Conservation (phyloP, 2,797 vertebrate species). For the Chloroceryle amazona region DNA sequence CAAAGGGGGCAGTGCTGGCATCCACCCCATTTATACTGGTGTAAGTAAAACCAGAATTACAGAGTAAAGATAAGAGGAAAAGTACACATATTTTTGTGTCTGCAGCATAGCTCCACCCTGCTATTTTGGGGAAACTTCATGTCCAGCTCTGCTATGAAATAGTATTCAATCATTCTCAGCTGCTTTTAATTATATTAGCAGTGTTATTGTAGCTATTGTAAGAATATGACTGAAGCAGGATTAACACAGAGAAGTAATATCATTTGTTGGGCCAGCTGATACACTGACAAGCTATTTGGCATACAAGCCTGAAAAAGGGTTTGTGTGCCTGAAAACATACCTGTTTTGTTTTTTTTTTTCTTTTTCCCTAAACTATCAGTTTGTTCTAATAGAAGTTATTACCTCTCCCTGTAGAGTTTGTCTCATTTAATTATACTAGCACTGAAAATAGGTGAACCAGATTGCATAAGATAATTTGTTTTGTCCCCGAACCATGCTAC, state of each 20-base stretch:
- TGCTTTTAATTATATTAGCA: conserved; percentile 59
- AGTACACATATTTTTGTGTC: conserved; percentile 1
- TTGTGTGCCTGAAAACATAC: background rate
- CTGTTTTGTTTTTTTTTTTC: background rate
- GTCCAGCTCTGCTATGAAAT: background rate
- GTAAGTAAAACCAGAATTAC: background rate
- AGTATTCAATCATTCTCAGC: conserved; percentile 9
- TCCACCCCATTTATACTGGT: background rate
- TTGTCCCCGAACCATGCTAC: background rate
- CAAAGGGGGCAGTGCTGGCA: background rate
- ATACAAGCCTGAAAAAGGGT: background rate
- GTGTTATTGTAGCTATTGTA: conserved; percentile 57
- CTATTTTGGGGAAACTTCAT: conserved; percentile 35
- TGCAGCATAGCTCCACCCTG: conserved; percentile 23
- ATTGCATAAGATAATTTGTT: background rate
- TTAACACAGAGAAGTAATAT: background rate
- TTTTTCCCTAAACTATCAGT: background rate
- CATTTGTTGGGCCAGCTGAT: conserved; percentile 9
- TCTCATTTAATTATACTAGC: conserved; percentile 26
- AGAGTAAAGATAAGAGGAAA: background rate
- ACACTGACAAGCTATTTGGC: background rate
- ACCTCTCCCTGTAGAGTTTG: background rate
- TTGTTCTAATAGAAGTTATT: conserved; percentile 24
- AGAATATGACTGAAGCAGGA: conserved; percentile 23
- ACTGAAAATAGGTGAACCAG: conserved; percentile 16